A percentile compares a stretch with the other conserved stretches of the same genome.
phyloP scores from a whole-genome alignment of 1,140 invertebrate genomes.

The Stegodyphus dumicola region DNA sequence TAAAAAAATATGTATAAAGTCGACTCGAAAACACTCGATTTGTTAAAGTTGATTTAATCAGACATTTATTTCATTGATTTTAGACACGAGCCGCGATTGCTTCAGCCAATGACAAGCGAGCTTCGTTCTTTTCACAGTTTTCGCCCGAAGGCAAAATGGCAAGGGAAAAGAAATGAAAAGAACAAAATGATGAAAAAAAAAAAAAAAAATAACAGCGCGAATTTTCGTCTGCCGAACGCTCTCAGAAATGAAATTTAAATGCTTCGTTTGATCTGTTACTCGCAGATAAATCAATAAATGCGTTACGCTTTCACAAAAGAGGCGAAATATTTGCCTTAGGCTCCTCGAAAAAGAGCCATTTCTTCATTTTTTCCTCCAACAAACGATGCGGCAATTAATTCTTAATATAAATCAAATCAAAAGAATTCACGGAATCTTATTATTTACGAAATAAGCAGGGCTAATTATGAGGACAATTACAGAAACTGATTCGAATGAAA shows the following conservation, averaged over 20 bases:
- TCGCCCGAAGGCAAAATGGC: conserved; percentile 25
- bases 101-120: conserved; percentile 40
- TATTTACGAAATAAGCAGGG: conserved; percentile 28
- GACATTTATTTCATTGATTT: conserved; percentile 47
- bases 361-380: no score
- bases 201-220: conserved; percentile 22
- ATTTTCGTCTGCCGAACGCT: neutral
- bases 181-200: neutral
- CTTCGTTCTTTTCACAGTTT: conserved; percentile 28
- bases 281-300: conserved; percentile 49
- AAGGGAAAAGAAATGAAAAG: conserved; percentile 8
- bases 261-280: conserved; percentile 51
- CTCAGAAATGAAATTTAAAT: conserved; percentile 49
- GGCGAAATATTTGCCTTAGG: no score
- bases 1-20: neutral
- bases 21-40: conserved; percentile 51
- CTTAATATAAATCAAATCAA: conserved; percentile 50
- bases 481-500: no score
- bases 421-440: conserved; percentile 17
- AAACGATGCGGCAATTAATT: conserved; percentile 29
- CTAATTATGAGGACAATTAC: conserved; percentile 20
- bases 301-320: conserved; percentile 18
- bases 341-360: no score
- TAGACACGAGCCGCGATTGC: conserved; percentile 4
- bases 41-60: conserved; percentile 59